Percentiles rank a stretch among this genome's conserved stretches.
Conservation (phyloP, 2,888 invertebrate species). For the Notodonta dromedarius region DNA sequence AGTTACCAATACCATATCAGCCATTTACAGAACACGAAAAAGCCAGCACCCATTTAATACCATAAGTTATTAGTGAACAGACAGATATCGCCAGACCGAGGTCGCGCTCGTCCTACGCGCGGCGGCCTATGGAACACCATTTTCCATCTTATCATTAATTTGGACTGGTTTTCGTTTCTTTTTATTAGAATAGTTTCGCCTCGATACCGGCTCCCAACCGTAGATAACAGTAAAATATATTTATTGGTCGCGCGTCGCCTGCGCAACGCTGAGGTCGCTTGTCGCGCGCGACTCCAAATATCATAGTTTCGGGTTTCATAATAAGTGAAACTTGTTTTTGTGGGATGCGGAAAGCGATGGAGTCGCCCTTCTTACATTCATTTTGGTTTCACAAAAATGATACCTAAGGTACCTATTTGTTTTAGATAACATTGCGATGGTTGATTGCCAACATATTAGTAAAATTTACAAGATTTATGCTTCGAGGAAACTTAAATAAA, state of each 20-base stretch:
- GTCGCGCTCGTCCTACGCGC: conserved; percentile 42
- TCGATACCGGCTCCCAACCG: conserved; percentile 69
- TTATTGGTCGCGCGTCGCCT: conserved; percentile 58
- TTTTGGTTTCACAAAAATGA: conserved; percentile 13
- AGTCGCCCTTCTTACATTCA: conserved; percentile 47
- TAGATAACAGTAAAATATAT: conserved; percentile 82
- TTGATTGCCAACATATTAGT: not conserved
- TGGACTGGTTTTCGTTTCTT: conserved; percentile 78
- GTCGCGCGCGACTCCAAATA: conserved; percentile 63
- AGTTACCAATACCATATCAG: conserved; percentile 3
- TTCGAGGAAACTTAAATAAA: not conserved
- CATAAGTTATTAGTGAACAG: conserved; percentile 32
- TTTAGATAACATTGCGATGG: not conserved
- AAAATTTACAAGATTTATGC: no score
- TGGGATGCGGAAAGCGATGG: conserved; percentile 59
- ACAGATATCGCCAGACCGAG: conserved; percentile 28
- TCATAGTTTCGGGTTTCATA: conserved; percentile 82
- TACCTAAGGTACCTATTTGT: no score
- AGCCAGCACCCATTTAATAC: conserved; percentile 26
- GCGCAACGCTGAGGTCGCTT: conserved; percentile 63
- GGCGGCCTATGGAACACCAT: conserved; percentile 45
- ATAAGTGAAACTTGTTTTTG: conserved; percentile 78
- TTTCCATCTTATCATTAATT: conserved; percentile 62
- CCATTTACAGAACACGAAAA: conserved; percentile 4
- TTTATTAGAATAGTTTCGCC: conserved; percentile 81